Conservation (phyloP, 2,113 vertebrate species). For the Zosterops japonicus region DNA sequence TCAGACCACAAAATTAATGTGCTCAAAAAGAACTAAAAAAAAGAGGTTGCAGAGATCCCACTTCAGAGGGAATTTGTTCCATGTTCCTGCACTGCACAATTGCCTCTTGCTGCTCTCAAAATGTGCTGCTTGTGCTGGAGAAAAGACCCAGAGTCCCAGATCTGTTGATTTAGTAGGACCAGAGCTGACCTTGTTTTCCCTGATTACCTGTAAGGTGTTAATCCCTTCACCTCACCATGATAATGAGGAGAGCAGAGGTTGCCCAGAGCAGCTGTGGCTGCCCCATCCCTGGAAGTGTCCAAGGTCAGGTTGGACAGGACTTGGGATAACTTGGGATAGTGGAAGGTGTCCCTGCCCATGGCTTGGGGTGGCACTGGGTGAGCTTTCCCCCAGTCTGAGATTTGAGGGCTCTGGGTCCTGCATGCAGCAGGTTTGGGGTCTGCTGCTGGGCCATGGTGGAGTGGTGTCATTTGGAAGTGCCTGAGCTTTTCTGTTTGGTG, state of each 20-base stretch:
- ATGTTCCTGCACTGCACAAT: background rate
- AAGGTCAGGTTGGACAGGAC: fast-evolving
- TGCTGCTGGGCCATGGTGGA: background rate
- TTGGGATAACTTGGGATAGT: background rate
- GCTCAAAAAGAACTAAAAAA: background rate
- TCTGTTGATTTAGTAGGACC: background rate
- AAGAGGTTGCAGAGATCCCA: background rate
- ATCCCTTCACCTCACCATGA: background rate
- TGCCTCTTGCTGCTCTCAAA: background rate
- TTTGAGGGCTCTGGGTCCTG: background rate
- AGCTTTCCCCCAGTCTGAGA: background rate
- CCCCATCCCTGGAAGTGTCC: background rate
- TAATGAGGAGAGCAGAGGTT: fast-evolving
- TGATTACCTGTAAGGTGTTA: background rate
- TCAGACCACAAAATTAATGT: background rate
- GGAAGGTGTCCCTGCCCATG: background rate
- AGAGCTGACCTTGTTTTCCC: background rate
- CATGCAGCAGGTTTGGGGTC: background rate
- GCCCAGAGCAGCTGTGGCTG: background rate
- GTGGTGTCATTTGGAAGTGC: background rate
- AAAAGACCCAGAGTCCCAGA: background rate
- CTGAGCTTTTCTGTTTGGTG: background rate
- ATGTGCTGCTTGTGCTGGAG: background rate
- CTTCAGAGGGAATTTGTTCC: background rate
- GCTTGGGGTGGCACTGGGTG: background rate